Evolutionary conservation across 1,140 invertebrate genomes (phyloP).

Genomic region (Drosophila nannoptera): DNA sequence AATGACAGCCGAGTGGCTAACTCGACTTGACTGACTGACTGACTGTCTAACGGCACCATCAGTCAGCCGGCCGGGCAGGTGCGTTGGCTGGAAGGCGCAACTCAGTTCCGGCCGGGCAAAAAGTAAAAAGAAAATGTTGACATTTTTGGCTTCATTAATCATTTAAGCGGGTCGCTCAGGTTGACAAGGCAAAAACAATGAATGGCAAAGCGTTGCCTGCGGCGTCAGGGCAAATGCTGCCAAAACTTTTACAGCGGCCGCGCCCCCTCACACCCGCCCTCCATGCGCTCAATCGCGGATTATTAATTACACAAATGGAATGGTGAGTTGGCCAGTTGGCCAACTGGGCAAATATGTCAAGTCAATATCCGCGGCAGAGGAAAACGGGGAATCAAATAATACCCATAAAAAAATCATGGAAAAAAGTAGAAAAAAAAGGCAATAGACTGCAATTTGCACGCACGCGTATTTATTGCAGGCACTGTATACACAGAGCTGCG

Average conservation of each 20-base stretch:
- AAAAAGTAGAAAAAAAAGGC: not conserved
- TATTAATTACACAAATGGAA: slow-evolving; percentile 48
- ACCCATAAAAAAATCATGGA: not conserved
- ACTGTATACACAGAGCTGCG: not conserved
- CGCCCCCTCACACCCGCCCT: too few relatives aligned
- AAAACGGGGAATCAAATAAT: slow-evolving; percentile 17
- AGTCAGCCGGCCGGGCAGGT: slow-evolving; percentile 18
- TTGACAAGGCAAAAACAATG: slow-evolving; percentile 40
- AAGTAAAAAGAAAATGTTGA: slow-evolving; percentile 37
- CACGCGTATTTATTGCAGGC: not conserved
- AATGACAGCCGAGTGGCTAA: too few relatives aligned
- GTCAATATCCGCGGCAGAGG: slow-evolving; percentile 24
- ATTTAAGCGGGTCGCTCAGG: slow-evolving; percentile 48
- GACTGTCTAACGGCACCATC: slow-evolving; percentile 8
- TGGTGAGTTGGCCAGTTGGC: not conserved
- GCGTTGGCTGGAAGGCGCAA: slow-evolving; percentile 27
- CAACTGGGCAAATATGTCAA: slow-evolving; percentile 24
- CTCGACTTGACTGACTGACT: not conserved
- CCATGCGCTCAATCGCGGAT: slow-evolving; percentile 4
- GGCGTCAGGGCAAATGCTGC: not conserved
- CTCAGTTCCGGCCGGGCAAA: slow-evolving; percentile 15
- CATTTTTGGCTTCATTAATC: slow-evolving; percentile 49
- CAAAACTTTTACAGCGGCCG: slow-evolving; percentile 13
- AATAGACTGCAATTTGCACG: not conserved
- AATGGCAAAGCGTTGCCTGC: slow-evolving; percentile 5